Evolutionary conservation across 2,888 invertebrate genomes (phyloP).

Genomic region (Caenorhabditis drosophilae): DNA sequence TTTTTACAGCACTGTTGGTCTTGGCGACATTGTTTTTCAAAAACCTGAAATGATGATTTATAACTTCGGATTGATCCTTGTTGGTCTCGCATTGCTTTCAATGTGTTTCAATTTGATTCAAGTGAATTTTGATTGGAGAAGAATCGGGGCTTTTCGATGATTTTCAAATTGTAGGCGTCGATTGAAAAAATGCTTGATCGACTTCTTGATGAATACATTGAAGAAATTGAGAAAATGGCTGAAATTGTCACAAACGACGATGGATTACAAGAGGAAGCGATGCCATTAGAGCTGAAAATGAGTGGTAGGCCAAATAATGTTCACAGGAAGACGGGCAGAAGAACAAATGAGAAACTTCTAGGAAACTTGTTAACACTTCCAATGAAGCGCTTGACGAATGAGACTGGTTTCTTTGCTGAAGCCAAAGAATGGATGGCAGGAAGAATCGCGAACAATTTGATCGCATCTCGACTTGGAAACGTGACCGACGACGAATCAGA

Average conservation of each 20-base stretch:
- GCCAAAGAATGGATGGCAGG: slow-evolving; percentile 50
- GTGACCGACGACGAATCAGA: slow-evolving; percentile 40
- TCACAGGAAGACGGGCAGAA: no score
- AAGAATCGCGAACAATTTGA: slow-evolving; percentile 48
- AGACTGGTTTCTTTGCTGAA: slow-evolving; percentile 38
- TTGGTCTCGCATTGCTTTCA: slow-evolving; percentile 65
- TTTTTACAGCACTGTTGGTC: slow-evolving; percentile 63
- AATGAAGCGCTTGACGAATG: slow-evolving; percentile 30
- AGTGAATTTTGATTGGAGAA: slow-evolving; percentile 26
- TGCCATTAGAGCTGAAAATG: slow-evolving; percentile 61
- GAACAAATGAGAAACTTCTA: no score
- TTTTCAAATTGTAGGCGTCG: slow-evolving; percentile 29
- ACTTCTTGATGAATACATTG: slow-evolving; percentile 62
- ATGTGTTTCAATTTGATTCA: slow-evolving; percentile 67
- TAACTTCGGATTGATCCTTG: slow-evolving; percentile 66
- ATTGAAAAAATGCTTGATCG: slow-evolving; percentile 57
- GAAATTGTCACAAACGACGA: slow-evolving; percentile 58
- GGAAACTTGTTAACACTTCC: slow-evolving; percentile 40
- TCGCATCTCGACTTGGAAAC: slow-evolving; percentile 41
- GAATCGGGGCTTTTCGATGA: background rate
- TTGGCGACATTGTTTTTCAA: slow-evolving; percentile 66
- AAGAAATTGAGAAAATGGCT: slow-evolving; percentile 67
- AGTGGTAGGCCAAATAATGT: no score
- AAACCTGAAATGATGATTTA: slow-evolving; percentile 67
- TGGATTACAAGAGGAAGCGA: slow-evolving; percentile 54